Evolutionary conservation across 2,113 vertebrate species (phyloP).

Genomic region (Toxostoma redivivum): DNA sequence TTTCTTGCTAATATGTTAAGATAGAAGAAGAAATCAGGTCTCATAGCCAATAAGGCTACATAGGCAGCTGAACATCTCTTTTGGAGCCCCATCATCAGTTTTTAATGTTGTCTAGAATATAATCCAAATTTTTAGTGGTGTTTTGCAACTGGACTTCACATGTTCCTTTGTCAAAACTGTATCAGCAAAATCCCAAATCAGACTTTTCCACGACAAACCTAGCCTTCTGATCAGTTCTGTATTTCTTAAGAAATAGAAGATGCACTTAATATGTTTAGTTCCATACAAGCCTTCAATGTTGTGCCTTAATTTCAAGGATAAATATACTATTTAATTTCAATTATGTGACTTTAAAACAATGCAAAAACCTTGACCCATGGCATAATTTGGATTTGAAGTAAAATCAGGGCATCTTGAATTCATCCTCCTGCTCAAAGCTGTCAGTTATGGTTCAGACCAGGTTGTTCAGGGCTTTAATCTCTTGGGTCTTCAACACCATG

Average conservation of each 20-base stretch:
- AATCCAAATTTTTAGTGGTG: not conserved
- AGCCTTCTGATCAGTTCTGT: not conserved
- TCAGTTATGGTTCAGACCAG: not conserved
- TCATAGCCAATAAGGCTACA: fast-evolving
- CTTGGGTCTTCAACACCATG: not conserved
- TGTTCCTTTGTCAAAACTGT: not conserved
- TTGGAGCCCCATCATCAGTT: not conserved
- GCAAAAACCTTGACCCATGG: not conserved
- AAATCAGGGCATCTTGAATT: not conserved
- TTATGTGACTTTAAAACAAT: not conserved
- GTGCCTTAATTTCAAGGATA: not conserved
- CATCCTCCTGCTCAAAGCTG: not conserved
- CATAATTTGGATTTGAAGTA: not conserved
- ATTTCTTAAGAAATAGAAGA: not conserved
- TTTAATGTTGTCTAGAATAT: not conserved
- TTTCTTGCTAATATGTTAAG: not conserved
- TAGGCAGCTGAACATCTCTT: not conserved
- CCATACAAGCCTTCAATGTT: not conserved
- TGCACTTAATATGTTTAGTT: not conserved
- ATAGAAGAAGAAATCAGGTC: not conserved
- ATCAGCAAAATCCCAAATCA: not conserved
- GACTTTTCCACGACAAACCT: not conserved
- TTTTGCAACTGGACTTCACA: not conserved
- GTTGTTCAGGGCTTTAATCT: not conserved
- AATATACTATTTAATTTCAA: not conserved